Percentiles rank a stretch among this genome's conserved stretches.
Conservation (phyloP, 2,888 invertebrate species). For the Furcula furcula region DNA sequence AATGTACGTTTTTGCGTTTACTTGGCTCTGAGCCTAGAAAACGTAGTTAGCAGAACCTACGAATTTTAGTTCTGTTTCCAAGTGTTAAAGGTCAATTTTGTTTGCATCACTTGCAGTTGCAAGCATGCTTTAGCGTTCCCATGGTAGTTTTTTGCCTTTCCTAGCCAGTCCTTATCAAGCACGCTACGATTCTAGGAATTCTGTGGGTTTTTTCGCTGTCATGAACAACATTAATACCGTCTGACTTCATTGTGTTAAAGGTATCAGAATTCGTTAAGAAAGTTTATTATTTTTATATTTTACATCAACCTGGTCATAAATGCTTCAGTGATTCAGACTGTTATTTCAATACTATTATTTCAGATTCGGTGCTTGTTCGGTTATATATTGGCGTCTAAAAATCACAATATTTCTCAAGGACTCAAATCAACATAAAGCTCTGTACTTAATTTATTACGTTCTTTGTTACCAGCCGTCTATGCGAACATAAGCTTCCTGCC, state of each 20-base stretch:
- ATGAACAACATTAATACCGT: background rate
- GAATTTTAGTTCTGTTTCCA: conserved; percentile 10
- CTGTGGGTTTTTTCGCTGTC: conserved; percentile 22
- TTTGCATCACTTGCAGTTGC: conserved; percentile 3
- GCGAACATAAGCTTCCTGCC: conserved; percentile 12
- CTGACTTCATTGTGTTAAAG: background rate
- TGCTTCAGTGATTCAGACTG: too few relatives aligned
- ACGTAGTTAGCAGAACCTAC: conserved; percentile 3
- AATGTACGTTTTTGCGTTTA: conserved; percentile 53
- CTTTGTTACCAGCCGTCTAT: conserved; percentile 15
- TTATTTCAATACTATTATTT: too few relatives aligned
- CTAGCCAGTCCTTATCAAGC: conserved; percentile 36
- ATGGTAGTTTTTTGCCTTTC: conserved; percentile 30
- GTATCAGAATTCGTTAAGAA: background rate
- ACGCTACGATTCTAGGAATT: conserved; percentile 28
- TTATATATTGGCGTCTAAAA: too few relatives aligned
- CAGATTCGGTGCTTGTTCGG: too few relatives aligned
- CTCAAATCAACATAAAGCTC: background rate
- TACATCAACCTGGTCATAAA: too few relatives aligned
- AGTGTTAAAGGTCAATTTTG: conserved; percentile 14
- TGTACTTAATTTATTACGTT: conserved; percentile 10
- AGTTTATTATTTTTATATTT: too few relatives aligned
- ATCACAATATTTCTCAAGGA: background rate
- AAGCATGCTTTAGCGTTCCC: conserved; percentile 15
- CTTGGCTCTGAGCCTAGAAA: conserved; percentile 54